phyloP scores from a whole-genome alignment of 2,888 invertebrate genomes.

The Amiota minor region DNA sequence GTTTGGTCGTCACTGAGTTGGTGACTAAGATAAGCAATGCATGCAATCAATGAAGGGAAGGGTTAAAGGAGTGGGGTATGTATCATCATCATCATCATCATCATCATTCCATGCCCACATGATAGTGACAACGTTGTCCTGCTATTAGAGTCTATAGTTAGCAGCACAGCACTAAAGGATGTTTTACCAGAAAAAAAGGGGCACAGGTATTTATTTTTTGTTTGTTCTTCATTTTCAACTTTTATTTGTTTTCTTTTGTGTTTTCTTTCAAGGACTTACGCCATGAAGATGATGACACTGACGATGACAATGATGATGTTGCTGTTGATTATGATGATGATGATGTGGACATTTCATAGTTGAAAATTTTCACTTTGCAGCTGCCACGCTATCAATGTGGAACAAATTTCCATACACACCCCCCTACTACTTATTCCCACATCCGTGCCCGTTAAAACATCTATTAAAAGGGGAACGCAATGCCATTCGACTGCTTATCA shows the following conservation, averaged over 20 bases:
- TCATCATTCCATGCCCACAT: too few species aligned
- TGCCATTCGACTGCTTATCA: conserved; percentile 58
- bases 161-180: not conserved
- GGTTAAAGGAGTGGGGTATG: too few species aligned
- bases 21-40: too few species aligned
- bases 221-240: conserved; percentile 19
- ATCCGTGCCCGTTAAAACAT: conserved; percentile 6
- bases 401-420: conserved; percentile 26
- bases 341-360: conserved; percentile 44
- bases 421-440: not conserved
- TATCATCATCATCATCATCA: too few species aligned
- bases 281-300: conserved; percentile 48
- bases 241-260: conserved; percentile 1
- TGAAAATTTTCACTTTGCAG: conserved; percentile 60
- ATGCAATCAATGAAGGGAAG: too few species aligned
- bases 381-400: conserved; percentile 30
- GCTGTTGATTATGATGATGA: conserved; percentile 40
- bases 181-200: not conserved
- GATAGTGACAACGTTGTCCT: too few species aligned
- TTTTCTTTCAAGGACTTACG: not conserved
- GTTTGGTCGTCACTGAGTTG: not conserved
- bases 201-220: not conserved
- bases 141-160: conserved; percentile 5
- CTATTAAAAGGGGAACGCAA: conserved; percentile 20
- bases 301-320: conserved; percentile 41